Conservation (phyloP, 2,797 vertebrate species). For the Lagocephalus sceleratus region DNA sequence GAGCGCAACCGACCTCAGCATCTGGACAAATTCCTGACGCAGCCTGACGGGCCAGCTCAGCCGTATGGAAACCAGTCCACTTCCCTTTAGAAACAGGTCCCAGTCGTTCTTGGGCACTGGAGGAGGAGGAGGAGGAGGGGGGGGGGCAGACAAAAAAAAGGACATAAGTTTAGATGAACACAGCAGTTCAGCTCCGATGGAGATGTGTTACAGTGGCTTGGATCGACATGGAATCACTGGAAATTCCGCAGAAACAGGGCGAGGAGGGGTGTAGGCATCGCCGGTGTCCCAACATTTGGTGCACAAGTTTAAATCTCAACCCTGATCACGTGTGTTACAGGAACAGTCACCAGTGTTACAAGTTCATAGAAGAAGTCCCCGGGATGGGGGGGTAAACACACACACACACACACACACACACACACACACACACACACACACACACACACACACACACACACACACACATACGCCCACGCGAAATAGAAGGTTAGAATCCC, state of each 20-base stretch:
- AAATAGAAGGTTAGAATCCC: background rate
- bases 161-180: too few species aligned
- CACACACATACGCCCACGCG: background rate
- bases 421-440: slow-evolving; percentile 19
- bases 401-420: slow-evolving; percentile 13
- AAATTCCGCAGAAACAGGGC: too few species aligned
- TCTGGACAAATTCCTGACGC: slow-evolving; percentile 33
- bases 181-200: too few species aligned
- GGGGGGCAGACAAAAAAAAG: too few species aligned
- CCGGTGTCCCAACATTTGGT: background rate
- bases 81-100: slow-evolving; percentile 29
- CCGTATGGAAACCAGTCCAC: slow-evolving; percentile 15
- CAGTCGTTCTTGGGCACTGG: background rate
- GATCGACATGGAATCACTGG: too few species aligned
- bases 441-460: background rate
- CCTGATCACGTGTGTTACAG: slow-evolving; percentile 33
- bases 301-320: slow-evolving; percentile 23
- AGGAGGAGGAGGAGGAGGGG: too few species aligned
- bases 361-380: background rate
- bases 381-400: slow-evolving; percentile 13
- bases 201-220: too few species aligned
- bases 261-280: too few species aligned
- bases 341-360: slow-evolving; percentile 12
- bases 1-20: slow-evolving; percentile 29
- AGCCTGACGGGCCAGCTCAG: slow-evolving; percentile 13